These are phyloP conservation scores for Athetis lepigone DNA, from an alignment of 2,888 invertebrate species.

Conservation along the genomic window DNA sequence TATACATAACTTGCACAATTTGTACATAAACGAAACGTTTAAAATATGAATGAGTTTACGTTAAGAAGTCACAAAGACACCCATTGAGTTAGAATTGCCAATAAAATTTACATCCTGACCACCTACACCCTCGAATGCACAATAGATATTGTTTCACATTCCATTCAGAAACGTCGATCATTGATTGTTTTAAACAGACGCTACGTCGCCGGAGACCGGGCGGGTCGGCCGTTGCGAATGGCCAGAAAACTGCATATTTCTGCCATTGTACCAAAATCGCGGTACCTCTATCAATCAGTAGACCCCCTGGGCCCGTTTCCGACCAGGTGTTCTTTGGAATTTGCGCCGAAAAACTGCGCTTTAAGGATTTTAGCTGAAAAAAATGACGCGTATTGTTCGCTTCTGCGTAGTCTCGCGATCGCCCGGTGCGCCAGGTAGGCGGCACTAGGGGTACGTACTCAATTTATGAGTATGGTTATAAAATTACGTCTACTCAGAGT, in stretches of 20 bases:
- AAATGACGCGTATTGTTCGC: constrained; percentile 83
- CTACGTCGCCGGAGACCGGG: constrained; percentile 82
- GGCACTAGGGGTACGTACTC: constrained; percentile 53
- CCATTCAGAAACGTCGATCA: constrained; percentile 88
- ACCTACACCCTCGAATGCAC: constrained; percentile 72
- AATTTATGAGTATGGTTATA: constrained; percentile 70
- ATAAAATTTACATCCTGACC: constrained; percentile 82
- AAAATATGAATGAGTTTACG: constrained; percentile 48
- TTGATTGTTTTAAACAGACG: constrained; percentile 90
- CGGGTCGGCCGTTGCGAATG: constrained; percentile 68
- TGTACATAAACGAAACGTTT: constrained; percentile 7
- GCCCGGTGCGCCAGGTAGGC: constrained; percentile 80
- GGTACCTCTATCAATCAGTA: constrained; percentile 88
- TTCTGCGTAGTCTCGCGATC: constrained; percentile 83
- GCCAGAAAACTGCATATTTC: constrained; percentile 77
- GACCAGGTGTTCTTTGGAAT: constrained; percentile 90
- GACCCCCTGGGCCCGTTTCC: constrained; percentile 89
- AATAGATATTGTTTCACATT: constrained; percentile 84
- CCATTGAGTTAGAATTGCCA: constrained; percentile 63
- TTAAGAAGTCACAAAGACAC: constrained; percentile 26
- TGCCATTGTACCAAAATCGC: constrained; percentile 79
- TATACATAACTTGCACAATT: constrained; percentile 27
- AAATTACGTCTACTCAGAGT: constrained; percentile 51
- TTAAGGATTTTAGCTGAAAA: constrained; percentile 81
- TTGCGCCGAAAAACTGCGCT: constrained; percentile 88